Percentiles rank a stretch among this genome's conserved stretches.
These are phyloP conservation scores for Cetonia aurata DNA, from an alignment of 2,888 invertebrate genomes.

Conservation along the genomic window DNA sequence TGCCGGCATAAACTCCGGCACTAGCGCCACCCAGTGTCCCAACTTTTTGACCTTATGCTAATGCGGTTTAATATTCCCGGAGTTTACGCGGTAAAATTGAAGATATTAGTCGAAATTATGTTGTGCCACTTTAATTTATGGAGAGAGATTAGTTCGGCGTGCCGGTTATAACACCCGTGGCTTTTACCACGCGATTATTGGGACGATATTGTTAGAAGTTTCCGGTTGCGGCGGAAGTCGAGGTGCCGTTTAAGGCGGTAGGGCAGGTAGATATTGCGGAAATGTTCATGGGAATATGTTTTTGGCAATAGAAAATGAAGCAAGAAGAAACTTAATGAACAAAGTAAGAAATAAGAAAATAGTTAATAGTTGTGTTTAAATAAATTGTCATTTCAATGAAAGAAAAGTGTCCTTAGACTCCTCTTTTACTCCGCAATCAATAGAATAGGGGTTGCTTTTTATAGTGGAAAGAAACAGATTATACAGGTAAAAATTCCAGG, in stretches of 20 bases:
- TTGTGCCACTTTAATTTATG: constrained; percentile 43
- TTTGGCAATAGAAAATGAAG: too few species aligned
- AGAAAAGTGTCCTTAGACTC: too few species aligned
- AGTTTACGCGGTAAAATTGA: constrained; percentile 38
- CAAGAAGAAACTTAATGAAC: too few species aligned
- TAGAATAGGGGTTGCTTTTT: too few species aligned
- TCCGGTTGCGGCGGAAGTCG: constrained; percentile 31
- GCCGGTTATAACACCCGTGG: constrained; percentile 42
- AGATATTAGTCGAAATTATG: constrained; percentile 41
- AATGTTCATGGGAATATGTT: too few species aligned
- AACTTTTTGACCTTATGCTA: constrained; percentile 41
- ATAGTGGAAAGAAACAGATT: too few species aligned
- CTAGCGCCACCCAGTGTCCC: constrained; percentile 10
- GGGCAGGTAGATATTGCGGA: neutral
- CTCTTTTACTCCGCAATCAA: too few species aligned
- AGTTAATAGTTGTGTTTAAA: too few species aligned
- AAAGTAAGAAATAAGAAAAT: too few species aligned
- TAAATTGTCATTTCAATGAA: too few species aligned
- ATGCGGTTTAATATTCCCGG: constrained; percentile 34
- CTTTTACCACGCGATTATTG: constrained; percentile 42
- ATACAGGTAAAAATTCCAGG: too few species aligned
- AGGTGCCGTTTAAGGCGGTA: neutral
- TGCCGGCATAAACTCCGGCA: neutral
- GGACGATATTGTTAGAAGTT: constrained; percentile 45
- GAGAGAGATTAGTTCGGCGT: constrained; percentile 41